Base-by-base conservation (phyloP, 92 coral and sea anemone species). In the Parazoanthus atlanticus region DNA sequence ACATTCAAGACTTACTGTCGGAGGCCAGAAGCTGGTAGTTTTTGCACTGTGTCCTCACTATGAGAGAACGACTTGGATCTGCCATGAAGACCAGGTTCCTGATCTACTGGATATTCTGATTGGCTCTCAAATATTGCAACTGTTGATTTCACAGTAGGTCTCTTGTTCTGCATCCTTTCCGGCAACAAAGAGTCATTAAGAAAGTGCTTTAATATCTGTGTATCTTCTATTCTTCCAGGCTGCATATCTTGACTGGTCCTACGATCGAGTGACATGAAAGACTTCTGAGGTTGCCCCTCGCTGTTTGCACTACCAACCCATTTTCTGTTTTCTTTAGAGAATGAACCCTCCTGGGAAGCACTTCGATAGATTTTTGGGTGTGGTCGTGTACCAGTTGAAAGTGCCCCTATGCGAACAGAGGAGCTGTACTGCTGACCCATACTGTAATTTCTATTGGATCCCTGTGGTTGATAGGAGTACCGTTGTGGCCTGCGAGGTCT, bases 221-320 rank as follows among this genome's bases (percentile, higher is more conserved):
- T 95, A 84, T 93, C 98, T 81, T 93, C 96, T 46, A 93, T 93
- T 31, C 93, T 86, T n/a, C 89, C 85, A 75, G 91, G 79, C 86
- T 85, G 86, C 41, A 88, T 13, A 30, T 92, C 91, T n/a, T 69
- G 31, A 38, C 78, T 88, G 71, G 28, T 41, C 61, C 54, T 84
- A 49, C 86, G 86, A 40, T 83, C 64, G 26, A 83, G 64, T 43
- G 77, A 83, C 86, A 58, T 81, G 26, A 40, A 26, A 84, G 16
- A 43, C 28, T 41, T 70, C 41, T 19, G 87, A 30, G 78, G 40
- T 43, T 43, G 58, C 40, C 54, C 87, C 28, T 84, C 41, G 2
- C 46, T 75, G 79, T 17, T 19, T 17, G 29, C 49, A 75, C 69
- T 61, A 25, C 28, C 69, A 16, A 9, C 16, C 87, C 43, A 46